Evolutionary conservation across 2,797 vertebrate genomes (phyloP).

Genomic region (Botia kubotai): DNA sequence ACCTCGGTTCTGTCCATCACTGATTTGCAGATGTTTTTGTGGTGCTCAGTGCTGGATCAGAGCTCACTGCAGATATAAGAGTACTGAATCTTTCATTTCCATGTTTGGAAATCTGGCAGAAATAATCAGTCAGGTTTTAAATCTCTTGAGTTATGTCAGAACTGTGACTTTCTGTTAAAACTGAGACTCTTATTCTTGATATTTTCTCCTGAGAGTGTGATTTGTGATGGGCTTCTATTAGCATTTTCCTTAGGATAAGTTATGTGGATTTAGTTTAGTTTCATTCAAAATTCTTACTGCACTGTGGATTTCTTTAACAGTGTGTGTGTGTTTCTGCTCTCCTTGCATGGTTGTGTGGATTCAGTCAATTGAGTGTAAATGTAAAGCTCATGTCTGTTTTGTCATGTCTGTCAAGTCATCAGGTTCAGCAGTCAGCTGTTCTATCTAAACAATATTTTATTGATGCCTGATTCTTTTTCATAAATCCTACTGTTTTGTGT

Average conservation of each 20-base stretch:
- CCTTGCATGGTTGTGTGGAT: background rate
- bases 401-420: background rate
- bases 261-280: too few relatives aligned
- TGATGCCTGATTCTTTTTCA: background rate
- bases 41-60: background rate
- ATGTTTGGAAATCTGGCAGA: background rate
- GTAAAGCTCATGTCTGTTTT: background rate
- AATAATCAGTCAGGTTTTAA: background rate
- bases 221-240: background rate
- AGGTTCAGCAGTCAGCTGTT: background rate
- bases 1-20: too few relatives aligned
- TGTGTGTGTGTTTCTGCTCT: background rate
- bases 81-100: background rate
- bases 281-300: background rate
- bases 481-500: background rate
- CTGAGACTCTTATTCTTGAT: too few relatives aligned
- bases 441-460: slow-evolving; percentile 19
- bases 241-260: background rate
- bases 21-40: background rate
- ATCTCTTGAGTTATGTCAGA: background rate
- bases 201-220: background rate
- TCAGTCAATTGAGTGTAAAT: background rate
- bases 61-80: background rate
- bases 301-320: background rate
- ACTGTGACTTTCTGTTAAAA: background rate